Percentiles rank a stretch among this genome's conserved stretches.
Evolutionary conservation across 1,140 invertebrate genomes (phyloP).

Genomic region (Heliconius eleuchia): DNA sequence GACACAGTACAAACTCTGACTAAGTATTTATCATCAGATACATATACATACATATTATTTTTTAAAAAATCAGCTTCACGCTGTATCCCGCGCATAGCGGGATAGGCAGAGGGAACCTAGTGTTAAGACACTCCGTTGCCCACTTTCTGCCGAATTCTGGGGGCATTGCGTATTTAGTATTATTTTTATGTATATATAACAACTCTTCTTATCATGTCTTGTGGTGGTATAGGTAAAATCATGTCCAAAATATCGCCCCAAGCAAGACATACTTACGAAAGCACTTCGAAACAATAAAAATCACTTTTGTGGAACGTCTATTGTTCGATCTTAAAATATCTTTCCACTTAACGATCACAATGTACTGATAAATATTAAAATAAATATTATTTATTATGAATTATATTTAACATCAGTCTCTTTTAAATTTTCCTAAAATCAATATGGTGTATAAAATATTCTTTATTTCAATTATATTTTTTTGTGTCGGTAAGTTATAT

Average conservation of each 20-base stretch:
- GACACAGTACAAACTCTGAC: too few relatives aligned
- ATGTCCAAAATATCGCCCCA: conserved; percentile 12
- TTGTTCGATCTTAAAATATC: conserved; percentile 48
- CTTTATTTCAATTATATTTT: neutral
- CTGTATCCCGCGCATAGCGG: too few relatives aligned
- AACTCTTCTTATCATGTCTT: too few relatives aligned
- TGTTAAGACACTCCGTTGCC: too few relatives aligned
- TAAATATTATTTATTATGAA: conserved; percentile 24
- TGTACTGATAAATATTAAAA: conserved; percentile 9
- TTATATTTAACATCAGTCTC: neutral
- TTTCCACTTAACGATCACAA: conserved; percentile 7
- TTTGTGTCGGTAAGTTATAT: neutral
- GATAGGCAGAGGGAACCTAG: too few relatives aligned
- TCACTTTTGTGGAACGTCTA: conserved; percentile 54
- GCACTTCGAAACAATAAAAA: conserved; percentile 54
- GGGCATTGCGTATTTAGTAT: too few relatives aligned
- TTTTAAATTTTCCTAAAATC: neutral
- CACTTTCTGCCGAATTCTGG: too few relatives aligned
- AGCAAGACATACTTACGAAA: conserved; percentile 26
- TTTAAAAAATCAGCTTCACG: too few relatives aligned
- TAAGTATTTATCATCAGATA: too few relatives aligned
- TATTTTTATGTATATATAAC: too few relatives aligned
- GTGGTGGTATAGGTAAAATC: neutral
- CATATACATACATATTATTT: too few relatives aligned
- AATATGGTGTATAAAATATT: neutral